Base-by-base conservation (phyloP, 23 tunicate genomes). In the Styela plicata region DNA sequence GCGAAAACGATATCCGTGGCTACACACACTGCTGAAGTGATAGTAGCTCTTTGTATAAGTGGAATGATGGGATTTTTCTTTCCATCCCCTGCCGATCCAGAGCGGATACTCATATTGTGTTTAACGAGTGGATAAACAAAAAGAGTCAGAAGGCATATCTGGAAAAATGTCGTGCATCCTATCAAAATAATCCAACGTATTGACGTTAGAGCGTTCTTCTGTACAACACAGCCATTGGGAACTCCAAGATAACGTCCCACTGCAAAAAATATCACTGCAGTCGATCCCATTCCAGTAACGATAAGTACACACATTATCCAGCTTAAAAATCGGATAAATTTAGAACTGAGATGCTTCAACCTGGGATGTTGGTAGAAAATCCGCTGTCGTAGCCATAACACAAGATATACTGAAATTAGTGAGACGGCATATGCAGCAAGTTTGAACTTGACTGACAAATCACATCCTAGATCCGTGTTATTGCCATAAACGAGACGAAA, bases 331-430 rank as follows among this genome's bases (percentile, higher is more conserved):
- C 87, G 80, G 1, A 86, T 65, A 64, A 78, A 17, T 63, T 63
- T 75, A 37, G 79, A 64, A 73, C 64, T 77, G 69, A 82, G 80
- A 57, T 78, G 85, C 33, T 63, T 78, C 69, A 91, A 21, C 3
- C 64, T 70, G 0, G 77, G 80, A 61, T 82, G 64, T 62, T 79
- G 66, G 85, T 91, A 91, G 73, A 91, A 86, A 27, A 33, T 69
- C 25, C 90, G 83, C 33, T 91, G 97, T 52, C 97, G 37, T 32
- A 91, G 53, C 97, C 97, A 91, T 30, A 91, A 87, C 20, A 79
- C 90, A 33, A 83, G 82, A 71, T 91, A 86, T 16, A 91, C 64
- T 16, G 64, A 16, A 24, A 76, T 25, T 21, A 53, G n/a, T 5
- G 66, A 21, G 18, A 76, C 16, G 0, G 66, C 63, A 52, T 52